A percentile compares a stretch with the other conserved stretches of the same genome.
Evolutionary conservation across 1,140 invertebrate genomes (phyloP).

Genomic region (Lepidostoma basale): DNA sequence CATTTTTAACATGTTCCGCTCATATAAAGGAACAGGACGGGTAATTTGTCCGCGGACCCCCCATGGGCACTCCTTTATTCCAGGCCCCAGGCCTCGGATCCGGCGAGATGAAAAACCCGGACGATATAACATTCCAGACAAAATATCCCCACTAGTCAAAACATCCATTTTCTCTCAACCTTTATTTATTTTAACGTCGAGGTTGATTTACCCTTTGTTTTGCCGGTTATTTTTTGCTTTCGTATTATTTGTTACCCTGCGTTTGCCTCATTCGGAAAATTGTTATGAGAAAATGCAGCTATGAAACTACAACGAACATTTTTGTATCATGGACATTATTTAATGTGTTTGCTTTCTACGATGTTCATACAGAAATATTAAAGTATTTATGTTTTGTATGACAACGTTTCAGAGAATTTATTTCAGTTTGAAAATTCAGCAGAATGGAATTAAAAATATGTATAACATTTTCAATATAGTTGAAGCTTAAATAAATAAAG

Average conservation of each 20-base stretch:
- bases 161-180: neutral
- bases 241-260: neutral
- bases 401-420: too few species aligned
- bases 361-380: too few species aligned
- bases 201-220: too few species aligned
- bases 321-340: neutral
- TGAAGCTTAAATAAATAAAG: too few species aligned
- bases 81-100: slow-evolving; percentile 1
- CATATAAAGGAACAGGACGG: slow-evolving; percentile 40
- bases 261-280: neutral
- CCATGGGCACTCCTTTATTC: slow-evolving; percentile 14
- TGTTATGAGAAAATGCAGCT: neutral
- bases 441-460: too few species aligned
- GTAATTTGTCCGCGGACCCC: slow-evolving; percentile 39
- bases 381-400: too few species aligned
- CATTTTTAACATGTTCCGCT: slow-evolving; percentile 44
- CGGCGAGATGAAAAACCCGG: neutral
- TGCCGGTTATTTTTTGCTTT: neutral
- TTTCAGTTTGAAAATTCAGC: too few species aligned
- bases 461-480: too few species aligned
- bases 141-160: neutral
- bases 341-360: too few species aligned
- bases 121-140: neutral
- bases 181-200: too few species aligned
- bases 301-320: neutral